Conservation (phyloP, 2,888 invertebrate genomes). For the Drosophila putrida region DNA sequence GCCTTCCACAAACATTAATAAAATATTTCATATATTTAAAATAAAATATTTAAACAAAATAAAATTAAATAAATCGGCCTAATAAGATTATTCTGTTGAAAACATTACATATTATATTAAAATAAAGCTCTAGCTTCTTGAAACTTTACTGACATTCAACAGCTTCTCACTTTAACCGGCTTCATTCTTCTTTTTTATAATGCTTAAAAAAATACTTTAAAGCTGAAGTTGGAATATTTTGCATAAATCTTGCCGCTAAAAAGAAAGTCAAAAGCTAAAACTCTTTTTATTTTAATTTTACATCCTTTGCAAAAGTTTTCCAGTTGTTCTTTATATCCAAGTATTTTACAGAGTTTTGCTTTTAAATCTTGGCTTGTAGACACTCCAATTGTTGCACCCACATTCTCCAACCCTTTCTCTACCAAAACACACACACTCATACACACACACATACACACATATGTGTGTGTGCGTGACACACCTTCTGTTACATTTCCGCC, state of each 20-base stretch:
- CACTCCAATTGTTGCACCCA: slow-evolving; percentile 4
- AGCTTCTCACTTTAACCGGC: too few relatives aligned
- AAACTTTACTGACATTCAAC: too few relatives aligned
- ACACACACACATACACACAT: not conserved
- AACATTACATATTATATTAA: too few relatives aligned
- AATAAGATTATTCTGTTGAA: too few relatives aligned
- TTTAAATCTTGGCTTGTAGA: not conserved
- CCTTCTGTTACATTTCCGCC: slow-evolving; percentile 32
- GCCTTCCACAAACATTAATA: too few relatives aligned
- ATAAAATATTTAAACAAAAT: too few relatives aligned
- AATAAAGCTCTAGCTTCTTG: not conserved
- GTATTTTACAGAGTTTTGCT: not conserved
- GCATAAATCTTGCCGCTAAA: too few relatives aligned
- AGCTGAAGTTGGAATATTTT: not conserved
- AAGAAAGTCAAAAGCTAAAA: not conserved
- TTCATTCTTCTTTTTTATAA: too few relatives aligned
- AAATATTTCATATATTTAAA: too few relatives aligned
- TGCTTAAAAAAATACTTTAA: not conserved
- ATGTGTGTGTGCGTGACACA: not conserved
- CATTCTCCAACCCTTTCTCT: not conserved
- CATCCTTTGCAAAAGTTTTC: not conserved
- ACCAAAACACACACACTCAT: not conserved
- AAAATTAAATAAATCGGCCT: too few relatives aligned
- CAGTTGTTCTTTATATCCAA: not conserved
- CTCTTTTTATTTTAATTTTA: not conserved